Evolutionary conservation across 2,113 vertebrate species (phyloP).

Genomic region (Gymnocephalus cernua): DNA sequence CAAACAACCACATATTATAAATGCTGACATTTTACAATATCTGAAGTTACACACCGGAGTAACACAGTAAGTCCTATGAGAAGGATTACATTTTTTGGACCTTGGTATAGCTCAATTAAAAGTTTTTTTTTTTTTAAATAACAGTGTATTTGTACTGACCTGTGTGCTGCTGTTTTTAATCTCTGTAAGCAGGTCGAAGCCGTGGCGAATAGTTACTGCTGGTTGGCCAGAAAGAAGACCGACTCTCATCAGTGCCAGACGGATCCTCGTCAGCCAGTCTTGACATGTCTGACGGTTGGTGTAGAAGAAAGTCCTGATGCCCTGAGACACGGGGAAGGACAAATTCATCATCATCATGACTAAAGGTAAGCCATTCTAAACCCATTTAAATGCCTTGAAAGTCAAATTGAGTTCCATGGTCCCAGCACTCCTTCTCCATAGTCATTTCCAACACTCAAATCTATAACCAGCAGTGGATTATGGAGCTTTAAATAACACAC

Average conservation of each 20-base stretch:
- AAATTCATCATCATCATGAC: fast-evolving
- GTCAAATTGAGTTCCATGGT: neutral
- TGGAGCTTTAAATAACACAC: slow-evolving; percentile 67
- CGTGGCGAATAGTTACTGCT: slow-evolving; percentile 95
- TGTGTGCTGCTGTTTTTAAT: slow-evolving; percentile 93
- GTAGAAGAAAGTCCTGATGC: slow-evolving; percentile 97
- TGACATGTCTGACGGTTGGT: slow-evolving; percentile 98
- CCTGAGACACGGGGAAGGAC: slow-evolving; percentile 76
- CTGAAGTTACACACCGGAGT: neutral
- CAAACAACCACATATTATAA: neutral
- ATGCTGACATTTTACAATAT: neutral
- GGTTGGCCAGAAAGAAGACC: slow-evolving; percentile 97
- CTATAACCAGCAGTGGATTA: neutral
- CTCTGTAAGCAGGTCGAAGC: slow-evolving; percentile 96
- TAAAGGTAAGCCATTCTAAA: neutral
- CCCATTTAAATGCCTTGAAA: neutral
- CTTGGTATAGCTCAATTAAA: too few relatives aligned
- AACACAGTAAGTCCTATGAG: neutral
- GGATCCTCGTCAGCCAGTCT: slow-evolving; percentile 96
- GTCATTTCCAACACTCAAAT: neutral
- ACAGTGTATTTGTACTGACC: slow-evolving; percentile 62
- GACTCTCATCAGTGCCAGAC: slow-evolving; percentile 96
- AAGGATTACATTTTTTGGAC: too few relatives aligned
- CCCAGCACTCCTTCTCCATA: neutral
- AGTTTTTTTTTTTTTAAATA: too few relatives aligned